Conservation (phyloP, 2,113 vertebrate genomes). For the Cyprinodon tularosa region DNA sequence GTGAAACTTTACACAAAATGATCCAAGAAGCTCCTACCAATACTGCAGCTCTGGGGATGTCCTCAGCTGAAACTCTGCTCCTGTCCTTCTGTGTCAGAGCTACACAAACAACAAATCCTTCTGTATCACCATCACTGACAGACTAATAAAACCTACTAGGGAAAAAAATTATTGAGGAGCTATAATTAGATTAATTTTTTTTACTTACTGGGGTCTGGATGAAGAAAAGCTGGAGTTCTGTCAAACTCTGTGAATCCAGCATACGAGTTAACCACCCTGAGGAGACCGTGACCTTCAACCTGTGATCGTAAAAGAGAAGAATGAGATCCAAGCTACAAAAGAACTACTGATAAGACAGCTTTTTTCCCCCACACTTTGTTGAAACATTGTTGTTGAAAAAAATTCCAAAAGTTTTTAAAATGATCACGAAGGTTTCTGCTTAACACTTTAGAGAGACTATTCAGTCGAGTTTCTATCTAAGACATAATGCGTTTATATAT, state of each 20-base stretch:
- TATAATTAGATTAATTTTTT: background rate
- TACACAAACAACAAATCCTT: conserved; percentile 54
- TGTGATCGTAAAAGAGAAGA: conserved; percentile 43
- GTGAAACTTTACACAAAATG: background rate
- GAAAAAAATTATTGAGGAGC: background rate
- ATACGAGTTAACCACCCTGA: conserved; percentile 86
- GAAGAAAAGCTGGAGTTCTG: conserved; percentile 77
- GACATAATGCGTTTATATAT: too few species aligned
- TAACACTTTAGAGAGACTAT: too few species aligned
- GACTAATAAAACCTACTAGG: background rate
- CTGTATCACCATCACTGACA: background rate
- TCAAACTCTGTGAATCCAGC: conserved; percentile 86
- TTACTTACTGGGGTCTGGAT: conserved; percentile 85
- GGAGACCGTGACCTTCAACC: conserved; percentile 77
- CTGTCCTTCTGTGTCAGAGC: conserved; percentile 81
- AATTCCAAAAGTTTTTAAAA: too few species aligned
- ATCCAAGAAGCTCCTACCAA: conserved; percentile 74
- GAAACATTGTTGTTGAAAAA: too few species aligned
- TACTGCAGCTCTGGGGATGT: conserved; percentile 84
- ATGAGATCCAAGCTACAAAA: background rate
- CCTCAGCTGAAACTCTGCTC: conserved; percentile 83
- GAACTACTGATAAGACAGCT: background rate
- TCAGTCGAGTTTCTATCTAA: too few species aligned
- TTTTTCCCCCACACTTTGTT: too few species aligned
- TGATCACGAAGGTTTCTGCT: too few species aligned